phyloP scores from a whole-genome alignment of 2,113 vertebrate species.

The Podarcis raffonei region DNA sequence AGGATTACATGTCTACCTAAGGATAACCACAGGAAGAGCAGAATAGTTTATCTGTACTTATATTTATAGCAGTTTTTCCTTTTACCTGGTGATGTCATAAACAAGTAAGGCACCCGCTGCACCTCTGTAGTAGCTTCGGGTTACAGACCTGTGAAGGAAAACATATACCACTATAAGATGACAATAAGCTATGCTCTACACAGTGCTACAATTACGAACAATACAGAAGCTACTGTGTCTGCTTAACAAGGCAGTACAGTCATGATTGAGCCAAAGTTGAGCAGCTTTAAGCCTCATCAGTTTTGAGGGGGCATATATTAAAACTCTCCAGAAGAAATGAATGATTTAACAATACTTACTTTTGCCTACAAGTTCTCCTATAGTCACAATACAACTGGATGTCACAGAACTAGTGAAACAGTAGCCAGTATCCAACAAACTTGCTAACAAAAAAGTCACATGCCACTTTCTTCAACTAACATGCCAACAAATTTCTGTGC shows the following conservation, averaged over 20 bases:
- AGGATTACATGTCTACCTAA: neutral
- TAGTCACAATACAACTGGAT: no score
- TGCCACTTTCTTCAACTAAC: accelerated
- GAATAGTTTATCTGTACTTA: neutral
- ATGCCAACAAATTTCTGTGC: neutral
- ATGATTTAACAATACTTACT: neutral
- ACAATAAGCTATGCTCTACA: neutral
- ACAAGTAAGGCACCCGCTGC: conserved; percentile 95
- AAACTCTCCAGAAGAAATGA: conserved; percentile 6
- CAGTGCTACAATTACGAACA: neutral
- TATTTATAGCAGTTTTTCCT: neutral
- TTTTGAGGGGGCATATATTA: neutral
- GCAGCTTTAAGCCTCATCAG: neutral
- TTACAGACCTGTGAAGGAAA: conserved; percentile 89
- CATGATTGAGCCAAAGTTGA: neutral
- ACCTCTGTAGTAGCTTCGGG: conserved; percentile 97
- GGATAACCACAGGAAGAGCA: neutral
- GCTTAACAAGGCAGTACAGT: neutral
- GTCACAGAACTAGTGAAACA: neutral
- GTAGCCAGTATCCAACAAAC: neutral
- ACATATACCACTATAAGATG: neutral
- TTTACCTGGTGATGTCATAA: conserved; percentile 98
- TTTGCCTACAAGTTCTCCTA: neutral
- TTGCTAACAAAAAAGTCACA: neutral
- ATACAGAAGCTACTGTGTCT: neutral